Evolutionary conservation across 2,888 invertebrate genomes (phyloP), one percentile per base, ranked within the genome.

Genomic region (Hirtodrosophila trivittata): DNA sequence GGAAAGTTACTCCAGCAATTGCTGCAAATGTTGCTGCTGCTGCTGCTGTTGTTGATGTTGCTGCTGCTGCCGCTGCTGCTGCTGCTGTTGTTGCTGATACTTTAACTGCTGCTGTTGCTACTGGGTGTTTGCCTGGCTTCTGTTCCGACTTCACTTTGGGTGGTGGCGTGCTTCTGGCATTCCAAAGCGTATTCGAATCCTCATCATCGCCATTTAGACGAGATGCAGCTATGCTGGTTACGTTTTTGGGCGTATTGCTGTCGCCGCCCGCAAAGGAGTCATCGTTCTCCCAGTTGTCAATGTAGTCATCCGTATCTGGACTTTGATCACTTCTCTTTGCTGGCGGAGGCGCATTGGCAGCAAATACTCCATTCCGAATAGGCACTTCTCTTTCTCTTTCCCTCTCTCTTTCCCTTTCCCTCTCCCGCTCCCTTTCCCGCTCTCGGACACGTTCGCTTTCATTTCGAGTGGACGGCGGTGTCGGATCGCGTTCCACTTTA

Each of bases 241-340:
- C 16, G 25, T 66, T 78, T 50, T 72, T 77, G 3, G 87, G 87
- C 7, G 86, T 87, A 5, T 70, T 83, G 47, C 78, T 84, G 13
- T 87, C 87, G 0, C 75, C 75, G n/a, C 82, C 81, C 5, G 78
- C 68, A 69, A 85, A 77, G 0, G 87, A 88, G 21, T 89, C 89
- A 33, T 89, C 90, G 38, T 89, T 90, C 66, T 90, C 90, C 90
- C 90, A 90, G 59, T 90, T 90, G 49, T 90, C 90, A 52, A 90
- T 89, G 39, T 90, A 90, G 57, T 90, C 90, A 68, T 90, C 90
- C 0, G 90, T 90, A 46, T 90, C 90, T 0, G 90, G 90, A 58
- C 90, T 90, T 5, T 86, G 80, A n/a, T 87, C 76, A 45, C 75
- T 66, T 9, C 35, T 12, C 8, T 39, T 18, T 0, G 35, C 12